Percentiles rank a stretch among this genome's conserved stretches.
These are phyloP conservation scores for Mormyrops attenuatus DNA, from an alignment of 2,797 vertebrate genomes.

Conservation along the genomic window DNA sequence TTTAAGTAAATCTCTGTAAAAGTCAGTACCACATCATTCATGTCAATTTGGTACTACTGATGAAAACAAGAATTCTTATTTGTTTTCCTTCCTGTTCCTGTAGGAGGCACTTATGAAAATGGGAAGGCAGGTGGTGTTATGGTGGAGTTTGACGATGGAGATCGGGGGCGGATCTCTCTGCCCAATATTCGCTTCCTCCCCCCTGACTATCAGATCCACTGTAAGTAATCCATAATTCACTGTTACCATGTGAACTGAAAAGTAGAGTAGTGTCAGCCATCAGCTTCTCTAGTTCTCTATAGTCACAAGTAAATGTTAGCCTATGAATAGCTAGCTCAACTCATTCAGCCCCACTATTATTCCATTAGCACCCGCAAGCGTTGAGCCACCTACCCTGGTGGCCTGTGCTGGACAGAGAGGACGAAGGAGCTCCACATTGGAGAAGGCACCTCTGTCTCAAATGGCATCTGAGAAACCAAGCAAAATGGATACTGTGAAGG, in stretches of 20 bases:
- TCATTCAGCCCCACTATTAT: not conserved
- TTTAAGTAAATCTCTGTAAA: not conserved
- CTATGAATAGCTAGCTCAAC: not conserved
- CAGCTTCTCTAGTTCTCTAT: not conserved
- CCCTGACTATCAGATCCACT: conserved; percentile 88
- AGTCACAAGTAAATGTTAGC: not conserved
- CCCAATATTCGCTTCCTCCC: conserved; percentile 86
- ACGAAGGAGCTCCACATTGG: conserved; percentile 61
- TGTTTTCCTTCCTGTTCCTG: not conserved
- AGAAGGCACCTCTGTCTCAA: conserved; percentile 57
- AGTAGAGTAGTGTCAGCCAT: not conserved
- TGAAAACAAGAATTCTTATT: not conserved
- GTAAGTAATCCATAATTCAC: conserved; percentile 55
- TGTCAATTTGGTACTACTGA: not conserved
- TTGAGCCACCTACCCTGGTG: conserved; percentile 81
- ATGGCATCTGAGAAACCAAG: conserved; percentile 57
- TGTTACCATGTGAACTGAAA: not conserved
- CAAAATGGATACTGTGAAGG: conserved; percentile 40
- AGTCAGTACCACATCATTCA: not conserved
- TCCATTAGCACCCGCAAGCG: conserved; percentile 60
- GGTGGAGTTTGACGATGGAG: conserved; percentile 94
- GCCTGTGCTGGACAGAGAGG: conserved; percentile 72
- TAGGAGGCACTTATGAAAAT: conserved; percentile 69
- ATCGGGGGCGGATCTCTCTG: conserved; percentile 85
- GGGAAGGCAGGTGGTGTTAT: conserved; percentile 80